phyloP scores from a whole-genome alignment of 1,140 invertebrate genomes.

The Bombus turneri region DNA sequence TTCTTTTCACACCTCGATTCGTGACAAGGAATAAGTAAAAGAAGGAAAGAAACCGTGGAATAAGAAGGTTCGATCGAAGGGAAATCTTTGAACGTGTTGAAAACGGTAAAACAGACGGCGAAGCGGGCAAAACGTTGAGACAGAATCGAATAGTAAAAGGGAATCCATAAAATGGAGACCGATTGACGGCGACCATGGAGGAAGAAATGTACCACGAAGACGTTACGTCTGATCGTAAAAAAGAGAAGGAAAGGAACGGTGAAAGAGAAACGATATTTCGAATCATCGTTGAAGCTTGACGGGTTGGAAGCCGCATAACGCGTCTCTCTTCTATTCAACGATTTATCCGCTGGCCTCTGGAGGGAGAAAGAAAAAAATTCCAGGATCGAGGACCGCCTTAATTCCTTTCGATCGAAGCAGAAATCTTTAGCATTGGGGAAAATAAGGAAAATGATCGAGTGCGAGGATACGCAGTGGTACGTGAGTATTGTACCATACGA shows the following conservation, averaged over 20 bases:
- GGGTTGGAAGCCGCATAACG: slow-evolving; percentile 5
- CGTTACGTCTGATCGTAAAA: slow-evolving; percentile 20
- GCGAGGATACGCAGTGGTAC: neutral
- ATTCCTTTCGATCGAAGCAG: neutral
- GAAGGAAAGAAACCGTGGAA: neutral
- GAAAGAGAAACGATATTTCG: slow-evolving; percentile 16
- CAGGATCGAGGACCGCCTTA: neutral
- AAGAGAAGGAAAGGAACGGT: neutral
- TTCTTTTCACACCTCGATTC: slow-evolving; percentile 2
- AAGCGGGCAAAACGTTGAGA: slow-evolving; percentile 11
- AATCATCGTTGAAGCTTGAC: slow-evolving; percentile 12
- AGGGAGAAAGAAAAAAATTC: neutral
- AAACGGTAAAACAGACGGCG: slow-evolving; percentile 30
- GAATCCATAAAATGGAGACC: slow-evolving; percentile 51
- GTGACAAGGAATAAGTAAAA: neutral
- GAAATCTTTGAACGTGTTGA: slow-evolving; percentile 27
- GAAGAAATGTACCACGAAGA: slow-evolving; percentile 46
- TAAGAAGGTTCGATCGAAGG: slow-evolving; percentile 7
- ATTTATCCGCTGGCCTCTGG: neutral
- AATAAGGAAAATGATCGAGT: no score
- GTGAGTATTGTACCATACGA: no score
- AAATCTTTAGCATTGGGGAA: neutral
- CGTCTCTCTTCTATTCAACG: neutral
- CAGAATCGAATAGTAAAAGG: slow-evolving; percentile 40
- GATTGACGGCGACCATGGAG: slow-evolving; percentile 13